Conservation (phyloP, 2,797 vertebrate species). For the Clamator glandarius region DNA sequence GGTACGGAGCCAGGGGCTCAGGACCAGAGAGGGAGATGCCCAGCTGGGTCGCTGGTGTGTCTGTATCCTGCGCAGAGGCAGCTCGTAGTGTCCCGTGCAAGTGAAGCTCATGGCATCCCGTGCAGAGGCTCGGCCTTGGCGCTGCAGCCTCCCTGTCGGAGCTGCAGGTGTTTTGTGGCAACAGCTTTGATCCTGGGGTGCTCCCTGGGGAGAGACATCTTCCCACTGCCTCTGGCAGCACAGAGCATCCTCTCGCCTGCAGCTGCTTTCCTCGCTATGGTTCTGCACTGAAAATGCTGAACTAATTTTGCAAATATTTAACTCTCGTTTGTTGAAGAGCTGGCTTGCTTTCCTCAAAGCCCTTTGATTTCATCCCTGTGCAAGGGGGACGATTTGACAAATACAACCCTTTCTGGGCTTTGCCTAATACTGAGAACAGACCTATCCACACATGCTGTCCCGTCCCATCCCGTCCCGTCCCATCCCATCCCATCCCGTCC, state of each 20-base stretch:
- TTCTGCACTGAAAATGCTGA: neutral
- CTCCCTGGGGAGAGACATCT: slow-evolving; percentile 1
- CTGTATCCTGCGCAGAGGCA: rapidly evolving
- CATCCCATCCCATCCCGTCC: neutral
- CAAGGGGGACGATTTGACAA: neutral
- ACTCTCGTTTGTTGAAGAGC: neutral
- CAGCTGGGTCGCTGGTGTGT: rapidly evolving
- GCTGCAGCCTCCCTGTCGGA: rapidly evolving
- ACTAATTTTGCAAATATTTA: neutral
- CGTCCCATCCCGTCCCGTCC: neutral
- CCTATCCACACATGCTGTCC: neutral
- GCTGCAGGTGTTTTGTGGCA: slow-evolving; percentile 35
- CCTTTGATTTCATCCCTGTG: neutral
- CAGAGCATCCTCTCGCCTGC: neutral
- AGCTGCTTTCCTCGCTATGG: neutral
- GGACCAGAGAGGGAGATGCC: neutral
- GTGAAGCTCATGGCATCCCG: neutral
- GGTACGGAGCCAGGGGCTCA: neutral
- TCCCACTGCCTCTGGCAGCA: rapidly evolving
- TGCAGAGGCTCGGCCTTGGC: neutral
- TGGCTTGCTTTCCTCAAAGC: neutral
- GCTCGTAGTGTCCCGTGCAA: neutral
- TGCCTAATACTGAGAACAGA: neutral
- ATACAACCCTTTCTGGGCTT: neutral
- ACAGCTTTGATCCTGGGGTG: neutral